These are phyloP conservation scores for Helobdella robusta DNA, from an alignment of 2,888 invertebrate species.

Conservation along the genomic window DNA sequence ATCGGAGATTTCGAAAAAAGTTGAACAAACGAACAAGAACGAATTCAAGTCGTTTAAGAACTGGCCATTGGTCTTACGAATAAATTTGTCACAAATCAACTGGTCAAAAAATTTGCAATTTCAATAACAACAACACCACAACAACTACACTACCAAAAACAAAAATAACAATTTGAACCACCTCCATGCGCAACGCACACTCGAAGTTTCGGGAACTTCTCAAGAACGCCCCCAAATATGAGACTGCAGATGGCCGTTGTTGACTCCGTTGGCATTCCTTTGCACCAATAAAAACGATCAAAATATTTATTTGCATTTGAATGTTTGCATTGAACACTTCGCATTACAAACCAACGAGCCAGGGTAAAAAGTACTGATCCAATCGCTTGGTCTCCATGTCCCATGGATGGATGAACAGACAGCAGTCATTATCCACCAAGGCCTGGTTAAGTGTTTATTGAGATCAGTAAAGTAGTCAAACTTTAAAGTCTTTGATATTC, in stretches of 20 bases:
- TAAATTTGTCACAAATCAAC: too few species aligned
- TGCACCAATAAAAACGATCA: not conserved
- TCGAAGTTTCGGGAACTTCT: constrained; percentile 51
- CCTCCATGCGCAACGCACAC: constrained; percentile 55
- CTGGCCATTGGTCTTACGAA: too few species aligned
- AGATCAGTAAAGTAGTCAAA: too few species aligned
- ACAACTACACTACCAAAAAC: not conserved
- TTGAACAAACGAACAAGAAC: too few species aligned
- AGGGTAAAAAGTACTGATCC: constrained; percentile 55
- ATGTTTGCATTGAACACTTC: too few species aligned
- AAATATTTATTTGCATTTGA: not conserved
- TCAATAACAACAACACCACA: too few species aligned
- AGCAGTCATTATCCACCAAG: constrained; percentile 51
- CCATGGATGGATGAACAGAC: constrained; percentile 57
- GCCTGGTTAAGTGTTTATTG: constrained; percentile 48
- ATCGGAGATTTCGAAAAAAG: too few species aligned
- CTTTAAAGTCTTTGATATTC: not conserved
- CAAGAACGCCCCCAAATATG: constrained; percentile 54
- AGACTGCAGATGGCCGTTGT: constrained; percentile 53
- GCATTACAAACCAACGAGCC: constrained; percentile 52
- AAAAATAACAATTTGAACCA: constrained; percentile 28
- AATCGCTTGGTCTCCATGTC: constrained; percentile 54
- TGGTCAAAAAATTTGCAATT: too few species aligned
- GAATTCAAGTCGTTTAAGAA: too few species aligned
- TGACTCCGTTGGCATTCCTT: constrained; percentile 56